Evolutionary conservation across 1,140 invertebrate species (phyloP), one percentile per base, ranked within the genome.

Genomic region (Pseudoatta argentina): DNA sequence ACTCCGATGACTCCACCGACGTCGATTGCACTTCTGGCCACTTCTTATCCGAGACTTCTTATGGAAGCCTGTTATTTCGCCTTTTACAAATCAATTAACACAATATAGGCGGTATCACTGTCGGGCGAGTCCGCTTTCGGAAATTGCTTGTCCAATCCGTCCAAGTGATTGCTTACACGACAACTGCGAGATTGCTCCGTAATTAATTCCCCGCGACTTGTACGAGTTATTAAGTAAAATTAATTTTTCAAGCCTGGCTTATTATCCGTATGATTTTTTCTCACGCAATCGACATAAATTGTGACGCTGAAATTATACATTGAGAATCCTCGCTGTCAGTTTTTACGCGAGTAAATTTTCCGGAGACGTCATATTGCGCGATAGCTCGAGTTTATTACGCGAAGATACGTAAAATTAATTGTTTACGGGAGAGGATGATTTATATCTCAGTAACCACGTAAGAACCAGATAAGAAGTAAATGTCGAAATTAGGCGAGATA

Each of bases 61-160:
- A 24, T 24, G 57, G 82, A 12, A 57, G 30, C 48, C 71, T 44
- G 88, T 89, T 78, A 48, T 63, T 53, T 51, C 55, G 48, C 34
- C 55, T 51, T 87, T 89, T 89, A 88, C 87, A 55, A 89, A 88
- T 89, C 88, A 89, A 89, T 89, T 88, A 88, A 34, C 51, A 44
- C 18, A 12, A 57, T 71, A 71, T n/a, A 39, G n/a, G 39, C 44
- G 44, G 59, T 57, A 39, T 71, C 71, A 55, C 0, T 27, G 24
- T 0, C 24, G 24, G 10, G 30, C 57, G 39, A 64, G 48, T 55
- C 53, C 27, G 67, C 55, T 73, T 73, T 72, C 55, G 67, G 55
- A 82, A 55, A 73, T 72, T 59, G 21, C 66, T 53, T n/a, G 53
- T 71, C 55, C 53, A 18, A 1, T 18, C 12, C 16, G 24, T 55